A percentile compares a stretch with the other conserved stretches of the same genome.
These are phyloP conservation scores for Sylvia borin DNA, from an alignment of 2,797 vertebrate genomes.

Conservation along the genomic window DNA sequence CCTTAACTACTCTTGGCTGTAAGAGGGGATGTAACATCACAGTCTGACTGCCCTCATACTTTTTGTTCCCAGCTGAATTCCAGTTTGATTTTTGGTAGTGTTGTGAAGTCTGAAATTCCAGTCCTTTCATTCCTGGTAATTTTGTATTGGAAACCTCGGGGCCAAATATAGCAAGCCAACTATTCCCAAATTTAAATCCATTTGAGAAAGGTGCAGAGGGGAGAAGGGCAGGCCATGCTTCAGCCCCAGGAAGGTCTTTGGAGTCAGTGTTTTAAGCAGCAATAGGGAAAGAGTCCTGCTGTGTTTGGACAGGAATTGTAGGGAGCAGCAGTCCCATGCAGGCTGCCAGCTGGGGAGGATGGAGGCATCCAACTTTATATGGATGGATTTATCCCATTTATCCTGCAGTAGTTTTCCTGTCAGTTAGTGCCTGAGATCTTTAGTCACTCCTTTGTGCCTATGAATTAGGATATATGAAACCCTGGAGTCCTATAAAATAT, in stretches of 20 bases:
- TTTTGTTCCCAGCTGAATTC: conserved; percentile 15
- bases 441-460: not conserved
- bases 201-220: not conserved
- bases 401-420: not conserved
- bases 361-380: not conserved
- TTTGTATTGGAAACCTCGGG: not conserved
- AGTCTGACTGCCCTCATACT: not conserved
- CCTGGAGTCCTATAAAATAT: not conserved
- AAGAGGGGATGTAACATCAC: not conserved
- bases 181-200: not conserved
- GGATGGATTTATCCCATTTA: not conserved
- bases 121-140: not conserved
- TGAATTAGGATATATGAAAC: conserved; percentile 37
- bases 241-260: not conserved
- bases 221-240: not conserved
- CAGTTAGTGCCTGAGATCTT: not conserved
- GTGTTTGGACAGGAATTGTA: not conserved
- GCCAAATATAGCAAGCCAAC: not conserved
- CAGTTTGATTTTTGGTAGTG: not conserved
- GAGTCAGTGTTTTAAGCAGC: not conserved
- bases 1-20: conserved; percentile 42
- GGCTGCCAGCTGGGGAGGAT: not conserved
- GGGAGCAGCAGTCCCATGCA: not conserved
- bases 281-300: not conserved
- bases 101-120: not conserved